Conservation (phyloP, 2,113 vertebrate species). For the Plectropomus leopardus region DNA sequence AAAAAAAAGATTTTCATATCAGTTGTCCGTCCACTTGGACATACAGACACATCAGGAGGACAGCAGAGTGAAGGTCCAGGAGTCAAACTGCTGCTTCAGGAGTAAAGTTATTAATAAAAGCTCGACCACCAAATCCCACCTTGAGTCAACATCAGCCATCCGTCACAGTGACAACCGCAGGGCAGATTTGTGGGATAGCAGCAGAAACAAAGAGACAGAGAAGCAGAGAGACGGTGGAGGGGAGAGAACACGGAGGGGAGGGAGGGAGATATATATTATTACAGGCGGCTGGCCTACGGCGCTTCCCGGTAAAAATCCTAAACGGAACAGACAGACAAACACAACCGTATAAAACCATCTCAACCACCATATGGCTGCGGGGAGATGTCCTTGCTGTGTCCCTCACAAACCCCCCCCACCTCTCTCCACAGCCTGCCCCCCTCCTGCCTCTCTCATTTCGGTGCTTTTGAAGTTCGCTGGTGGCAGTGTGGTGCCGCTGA, state of each 20-base stretch:
- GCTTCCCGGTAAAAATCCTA: conserved; percentile 53
- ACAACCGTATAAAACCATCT: conserved; percentile 66
- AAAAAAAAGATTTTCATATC: no score
- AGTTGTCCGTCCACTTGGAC: background rate
- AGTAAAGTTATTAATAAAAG: conserved; percentile 37
- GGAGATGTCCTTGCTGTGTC: conserved; percentile 78
- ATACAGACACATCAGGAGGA: background rate
- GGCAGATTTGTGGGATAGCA: conserved; percentile 38
- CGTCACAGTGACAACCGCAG: conserved; percentile 52
- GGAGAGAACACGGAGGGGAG: background rate
- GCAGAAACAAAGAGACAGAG: conserved; percentile 10
- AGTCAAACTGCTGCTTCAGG: conserved; percentile 27
- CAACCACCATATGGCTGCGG: conserved; percentile 68
- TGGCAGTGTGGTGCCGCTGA: conserved; percentile 8
- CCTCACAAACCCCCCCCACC: conserved; percentile 32
- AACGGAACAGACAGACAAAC: conserved; percentile 72
- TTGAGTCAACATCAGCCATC: conserved; percentile 49
- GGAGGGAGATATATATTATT: conserved; percentile 55
- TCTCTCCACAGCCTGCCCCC: background rate
- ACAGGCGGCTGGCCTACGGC: conserved; percentile 57
- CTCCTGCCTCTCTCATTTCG: conserved; percentile 26
- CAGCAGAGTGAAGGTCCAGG: conserved; percentile 8
- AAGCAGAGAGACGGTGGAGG: background rate
- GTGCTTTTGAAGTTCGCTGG: conserved; percentile 54
- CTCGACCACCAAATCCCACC: background rate